A percentile compares a stretch with the other conserved stretches of the same genome.
Conservation (phyloP, 2,113 vertebrate species). For the Uria aalge region DNA sequence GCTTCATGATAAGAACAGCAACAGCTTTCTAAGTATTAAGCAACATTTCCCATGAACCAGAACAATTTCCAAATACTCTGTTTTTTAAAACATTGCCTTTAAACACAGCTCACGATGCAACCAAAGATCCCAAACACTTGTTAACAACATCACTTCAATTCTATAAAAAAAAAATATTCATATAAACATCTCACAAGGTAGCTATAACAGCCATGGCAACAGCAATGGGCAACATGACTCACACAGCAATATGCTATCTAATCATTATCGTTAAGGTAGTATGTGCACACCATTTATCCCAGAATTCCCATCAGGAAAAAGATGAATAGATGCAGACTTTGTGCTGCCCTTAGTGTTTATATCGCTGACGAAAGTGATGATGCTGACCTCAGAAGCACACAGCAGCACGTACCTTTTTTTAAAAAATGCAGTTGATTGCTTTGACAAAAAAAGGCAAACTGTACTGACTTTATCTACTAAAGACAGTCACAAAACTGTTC, state of each 20-base stretch:
- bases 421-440: not conserved
- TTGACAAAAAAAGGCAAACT: not conserved
- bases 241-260: not conserved
- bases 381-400: not conserved
- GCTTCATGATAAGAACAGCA: not conserved
- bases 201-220: slow-evolving; percentile 4
- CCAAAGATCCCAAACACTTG: not conserved
- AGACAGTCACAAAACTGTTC: not conserved
- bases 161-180: not conserved
- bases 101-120: not conserved
- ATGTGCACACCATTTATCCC: not conserved
- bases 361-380: not conserved
- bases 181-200: not conserved
- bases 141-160: not conserved
- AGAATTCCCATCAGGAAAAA: not conserved
- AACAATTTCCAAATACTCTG: not conserved
- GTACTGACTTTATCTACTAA: not conserved
- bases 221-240: not conserved
- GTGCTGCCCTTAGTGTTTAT: not conserved
- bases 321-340: not conserved
- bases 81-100: not conserved
- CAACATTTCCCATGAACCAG: not conserved
- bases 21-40: not conserved
- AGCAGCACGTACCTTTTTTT: not conserved
- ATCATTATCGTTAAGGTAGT: not conserved